phyloP scores from a whole-genome alignment of 2,113 vertebrate genomes.

The Tamias sibiricus region DNA sequence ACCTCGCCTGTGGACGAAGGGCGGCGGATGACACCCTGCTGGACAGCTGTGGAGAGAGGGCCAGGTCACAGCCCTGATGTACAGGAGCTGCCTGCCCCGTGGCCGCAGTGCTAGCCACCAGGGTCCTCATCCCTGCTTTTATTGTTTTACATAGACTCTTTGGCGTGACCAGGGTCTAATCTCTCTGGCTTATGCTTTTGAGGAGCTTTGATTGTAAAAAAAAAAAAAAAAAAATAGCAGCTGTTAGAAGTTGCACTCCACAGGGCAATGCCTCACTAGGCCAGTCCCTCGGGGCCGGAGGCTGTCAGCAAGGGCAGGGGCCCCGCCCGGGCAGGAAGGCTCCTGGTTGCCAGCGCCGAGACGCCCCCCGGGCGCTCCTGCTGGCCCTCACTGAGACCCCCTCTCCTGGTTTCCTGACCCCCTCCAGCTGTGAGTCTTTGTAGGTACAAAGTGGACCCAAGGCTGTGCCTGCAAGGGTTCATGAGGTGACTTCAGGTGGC shows the following conservation, averaged over 20 bases:
- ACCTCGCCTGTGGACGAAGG: neutral
- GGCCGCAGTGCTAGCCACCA: accelerated
- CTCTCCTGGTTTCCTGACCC: too few relatives aligned
- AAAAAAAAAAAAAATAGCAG: too few relatives aligned
- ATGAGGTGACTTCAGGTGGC: neutral
- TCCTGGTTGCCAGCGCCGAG: too few relatives aligned
- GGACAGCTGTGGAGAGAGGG: neutral
- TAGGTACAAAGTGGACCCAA: too few relatives aligned
- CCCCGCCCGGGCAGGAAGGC: too few relatives aligned
- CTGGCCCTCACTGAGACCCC: too few relatives aligned
- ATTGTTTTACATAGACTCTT: neutral
- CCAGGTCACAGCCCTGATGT: neutral
- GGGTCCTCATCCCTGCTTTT: neutral
- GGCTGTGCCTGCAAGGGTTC: neutral
- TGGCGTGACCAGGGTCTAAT: neutral
- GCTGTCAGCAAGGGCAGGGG: too few relatives aligned
- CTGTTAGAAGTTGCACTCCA: too few relatives aligned
- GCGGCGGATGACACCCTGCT: accelerated
- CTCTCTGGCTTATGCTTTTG: neutral
- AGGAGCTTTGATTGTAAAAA: neutral
- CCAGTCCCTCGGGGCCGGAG: too few relatives aligned
- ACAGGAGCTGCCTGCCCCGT: neutral
- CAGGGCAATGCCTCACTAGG: too few relatives aligned
- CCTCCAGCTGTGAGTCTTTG: too few relatives aligned
- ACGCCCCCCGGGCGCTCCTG: too few relatives aligned